phyloP scores from a whole-genome alignment of 2,797 vertebrate genomes.

The Adrianichthys oophorus region DNA sequence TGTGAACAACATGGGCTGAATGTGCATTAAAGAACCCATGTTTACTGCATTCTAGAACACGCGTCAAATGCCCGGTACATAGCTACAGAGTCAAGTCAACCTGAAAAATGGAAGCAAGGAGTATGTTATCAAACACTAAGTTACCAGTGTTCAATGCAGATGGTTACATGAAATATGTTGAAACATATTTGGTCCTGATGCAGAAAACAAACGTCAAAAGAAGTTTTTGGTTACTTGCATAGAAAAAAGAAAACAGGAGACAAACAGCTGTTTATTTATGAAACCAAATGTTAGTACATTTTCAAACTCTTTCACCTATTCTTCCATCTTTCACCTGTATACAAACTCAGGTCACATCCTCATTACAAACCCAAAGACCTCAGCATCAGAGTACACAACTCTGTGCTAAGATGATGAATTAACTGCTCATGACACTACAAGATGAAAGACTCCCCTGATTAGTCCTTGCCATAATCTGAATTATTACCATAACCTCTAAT shows the following conservation, averaged over 20 bases:
- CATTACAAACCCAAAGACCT: conserved; percentile 24
- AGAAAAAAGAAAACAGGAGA: conserved; percentile 25
- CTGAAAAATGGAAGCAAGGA: too few species aligned
- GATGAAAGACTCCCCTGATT: conserved; percentile 68
- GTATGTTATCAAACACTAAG: too few species aligned
- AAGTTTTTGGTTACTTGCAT: conserved; percentile 28
- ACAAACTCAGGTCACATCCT: conserved; percentile 18
- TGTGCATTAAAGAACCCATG: too few species aligned
- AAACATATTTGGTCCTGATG: too few species aligned
- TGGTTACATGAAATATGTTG: too few species aligned
- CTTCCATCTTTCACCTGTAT: conserved; percentile 6
- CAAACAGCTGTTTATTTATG: conserved; percentile 35
- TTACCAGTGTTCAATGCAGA: too few species aligned
- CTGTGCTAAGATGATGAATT: conserved; percentile 49
- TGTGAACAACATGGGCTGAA: too few species aligned
- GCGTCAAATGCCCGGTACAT: too few species aligned
- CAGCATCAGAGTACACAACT: conserved; percentile 23
- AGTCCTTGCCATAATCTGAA: conserved; percentile 61
- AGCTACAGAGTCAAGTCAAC: too few species aligned
- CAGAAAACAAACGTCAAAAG: conserved; percentile 33
- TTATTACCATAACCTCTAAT: conserved; percentile 64
- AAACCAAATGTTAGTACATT: conserved; percentile 31
- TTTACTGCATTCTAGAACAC: too few species aligned
- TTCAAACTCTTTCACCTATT: conserved; percentile 19
- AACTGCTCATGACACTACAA: conserved; percentile 51